Percentiles rank a stretch among this genome's conserved stretches.
Evolutionary conservation across 2,797 vertebrate genomes (phyloP).

Genomic region (Liparis tanakae): DNA sequence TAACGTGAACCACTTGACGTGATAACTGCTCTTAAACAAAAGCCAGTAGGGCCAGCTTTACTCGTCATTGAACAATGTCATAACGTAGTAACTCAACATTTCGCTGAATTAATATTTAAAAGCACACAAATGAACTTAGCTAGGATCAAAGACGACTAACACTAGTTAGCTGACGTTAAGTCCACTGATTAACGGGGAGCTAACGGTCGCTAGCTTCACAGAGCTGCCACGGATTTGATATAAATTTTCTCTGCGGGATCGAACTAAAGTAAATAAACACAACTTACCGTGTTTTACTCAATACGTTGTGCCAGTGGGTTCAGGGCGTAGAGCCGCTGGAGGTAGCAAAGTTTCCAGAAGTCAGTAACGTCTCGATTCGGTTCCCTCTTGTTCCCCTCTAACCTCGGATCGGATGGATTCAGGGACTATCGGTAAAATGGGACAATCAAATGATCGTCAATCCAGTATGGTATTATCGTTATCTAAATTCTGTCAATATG

Average conservation of each 20-base stretch:
- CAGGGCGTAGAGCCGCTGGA: not conserved
- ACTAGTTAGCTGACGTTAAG: not conserved
- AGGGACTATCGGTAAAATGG: accelerated
- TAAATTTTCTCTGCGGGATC: not conserved
- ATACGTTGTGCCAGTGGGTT: accelerated
- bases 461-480: accelerated
- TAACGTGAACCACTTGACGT: not conserved
- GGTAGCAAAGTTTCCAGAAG: not conserved
- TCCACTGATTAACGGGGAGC: conserved; percentile 7
- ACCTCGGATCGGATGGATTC: conserved; percentile 8
- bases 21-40: not conserved
- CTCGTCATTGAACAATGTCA: too few species aligned
- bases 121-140: not conserved
- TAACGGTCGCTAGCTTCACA: not conserved
- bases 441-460: accelerated
- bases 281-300: conserved; percentile 17
- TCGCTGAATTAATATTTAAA: not conserved
- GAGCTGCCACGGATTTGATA: not conserved
- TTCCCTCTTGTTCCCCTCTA: not conserved
- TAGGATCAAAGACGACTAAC: too few species aligned
- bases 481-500: accelerated
- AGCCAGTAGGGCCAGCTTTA: too few species aligned
- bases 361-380: conserved; percentile 2
- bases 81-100: too few species aligned
- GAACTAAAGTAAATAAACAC: not conserved